Percentiles rank a stretch among this genome's conserved stretches.
These are phyloP conservation scores for Aricia agestis DNA, from an alignment of 1,140 invertebrate species.

Conservation along the genomic window DNA sequence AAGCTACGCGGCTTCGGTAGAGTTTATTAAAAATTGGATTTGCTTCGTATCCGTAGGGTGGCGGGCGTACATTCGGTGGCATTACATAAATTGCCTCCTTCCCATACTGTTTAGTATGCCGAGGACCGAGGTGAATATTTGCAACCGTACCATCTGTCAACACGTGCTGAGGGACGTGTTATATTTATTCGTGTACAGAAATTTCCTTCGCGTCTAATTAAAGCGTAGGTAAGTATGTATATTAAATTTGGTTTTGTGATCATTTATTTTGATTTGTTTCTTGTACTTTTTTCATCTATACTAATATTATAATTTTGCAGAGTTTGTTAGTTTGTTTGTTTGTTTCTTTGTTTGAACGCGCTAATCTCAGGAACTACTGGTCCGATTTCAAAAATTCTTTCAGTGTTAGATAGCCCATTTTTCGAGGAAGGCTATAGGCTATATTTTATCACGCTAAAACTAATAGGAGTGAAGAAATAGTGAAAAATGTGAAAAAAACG, in stretches of 20 bases:
- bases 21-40: slow-evolving; percentile 17
- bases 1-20: background rate
- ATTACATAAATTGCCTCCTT: background rate
- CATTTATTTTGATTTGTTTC: background rate
- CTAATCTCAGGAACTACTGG: too few species aligned
- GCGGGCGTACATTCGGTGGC: background rate
- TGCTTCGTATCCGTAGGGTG: background rate
- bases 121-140: background rate
- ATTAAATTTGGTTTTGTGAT: background rate
- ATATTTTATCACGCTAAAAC: too few species aligned
- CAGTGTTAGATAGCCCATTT: too few species aligned
- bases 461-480: too few species aligned
- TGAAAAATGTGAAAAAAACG: too few species aligned
- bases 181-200: background rate
- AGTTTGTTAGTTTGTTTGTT: too few species aligned
- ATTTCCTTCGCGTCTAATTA: background rate
- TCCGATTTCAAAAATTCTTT: too few species aligned
- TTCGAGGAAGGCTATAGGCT: too few species aligned
- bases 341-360: too few species aligned
- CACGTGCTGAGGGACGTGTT: background rate
- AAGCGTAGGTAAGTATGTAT: background rate
- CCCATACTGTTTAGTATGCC: background rate
- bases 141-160: background rate
- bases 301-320: too few species aligned
- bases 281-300: too few species aligned